These are phyloP conservation scores for Silurus glanis DNA, from an alignment of 2,113 vertebrate genomes.

Conservation along the genomic window DNA sequence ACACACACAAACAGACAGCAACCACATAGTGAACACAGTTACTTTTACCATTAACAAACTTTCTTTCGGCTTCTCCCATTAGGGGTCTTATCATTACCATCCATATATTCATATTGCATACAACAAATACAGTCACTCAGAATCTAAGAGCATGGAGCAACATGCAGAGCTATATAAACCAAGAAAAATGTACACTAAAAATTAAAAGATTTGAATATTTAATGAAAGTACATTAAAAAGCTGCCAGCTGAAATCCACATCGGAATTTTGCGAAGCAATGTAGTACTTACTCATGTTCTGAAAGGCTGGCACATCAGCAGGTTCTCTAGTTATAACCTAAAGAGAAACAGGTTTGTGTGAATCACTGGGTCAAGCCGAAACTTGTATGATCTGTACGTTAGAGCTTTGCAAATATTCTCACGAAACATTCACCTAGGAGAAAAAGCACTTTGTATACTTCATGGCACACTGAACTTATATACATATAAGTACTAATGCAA, in stretches of 20 bases:
- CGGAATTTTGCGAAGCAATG: not conserved
- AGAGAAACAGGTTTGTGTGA: not conserved
- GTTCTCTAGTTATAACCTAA: constrained; percentile 74
- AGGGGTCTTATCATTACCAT: no score
- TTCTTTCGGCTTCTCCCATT: no score
- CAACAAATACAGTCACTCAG: not conserved
- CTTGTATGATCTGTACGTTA: not conserved
- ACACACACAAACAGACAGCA: no score
- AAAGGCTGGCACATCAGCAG: constrained; percentile 60
- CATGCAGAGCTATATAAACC: not conserved
- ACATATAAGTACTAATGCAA: not conserved
- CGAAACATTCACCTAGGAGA: not conserved
- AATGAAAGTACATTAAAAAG: not conserved
- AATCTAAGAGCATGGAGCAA: not conserved
- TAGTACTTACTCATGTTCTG: constrained; percentile 52
- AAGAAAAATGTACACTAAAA: not conserved
- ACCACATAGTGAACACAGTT: not conserved
- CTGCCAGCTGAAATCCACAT: not conserved
- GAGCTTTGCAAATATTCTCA: not conserved
- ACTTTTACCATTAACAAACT: no score
- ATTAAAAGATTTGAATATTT: not conserved
- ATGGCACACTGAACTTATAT: not conserved
- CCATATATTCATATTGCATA: not conserved
- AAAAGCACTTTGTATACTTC: not conserved
- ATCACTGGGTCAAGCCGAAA: not conserved